Evolutionary conservation across 2,113 vertebrate species (phyloP).

Genomic region (Neolamprologus ventralis): DNA sequence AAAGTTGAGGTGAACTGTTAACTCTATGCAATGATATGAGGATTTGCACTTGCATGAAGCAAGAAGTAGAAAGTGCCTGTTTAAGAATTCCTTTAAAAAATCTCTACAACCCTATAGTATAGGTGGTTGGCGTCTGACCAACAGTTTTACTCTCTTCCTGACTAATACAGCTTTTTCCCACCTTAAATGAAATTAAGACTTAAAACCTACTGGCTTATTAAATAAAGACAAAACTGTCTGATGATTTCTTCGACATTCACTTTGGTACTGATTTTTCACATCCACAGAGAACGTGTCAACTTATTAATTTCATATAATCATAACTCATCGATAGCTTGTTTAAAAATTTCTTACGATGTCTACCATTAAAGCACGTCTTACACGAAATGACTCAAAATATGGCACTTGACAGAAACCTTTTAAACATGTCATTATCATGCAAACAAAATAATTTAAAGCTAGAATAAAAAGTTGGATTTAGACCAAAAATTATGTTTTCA

Average conservation of each 20-base stretch:
- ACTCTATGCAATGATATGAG: slow-evolving; percentile 35
- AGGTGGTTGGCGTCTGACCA: background rate
- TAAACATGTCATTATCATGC: slow-evolving; percentile 70
- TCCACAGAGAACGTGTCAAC: slow-evolving; percentile 35
- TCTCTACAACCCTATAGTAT: background rate
- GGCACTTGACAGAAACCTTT: slow-evolving; percentile 71
- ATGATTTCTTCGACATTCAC: slow-evolving; percentile 54
- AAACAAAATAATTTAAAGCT: slow-evolving; percentile 78
- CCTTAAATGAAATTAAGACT: background rate
- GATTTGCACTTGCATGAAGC: slow-evolving; percentile 33
- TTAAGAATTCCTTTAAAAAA: slow-evolving; percentile 35
- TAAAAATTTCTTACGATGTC: slow-evolving; percentile 15
- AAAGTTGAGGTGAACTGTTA: slow-evolving; percentile 40
- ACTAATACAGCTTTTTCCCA: background rate
- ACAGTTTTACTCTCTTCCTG: background rate
- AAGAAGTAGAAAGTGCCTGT: slow-evolving; percentile 56
- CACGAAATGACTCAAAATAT: slow-evolving; percentile 68
- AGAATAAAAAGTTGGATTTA: slow-evolving; percentile 36
- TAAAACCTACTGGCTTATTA: slow-evolving; percentile 3
- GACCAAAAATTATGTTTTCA: slow-evolving; percentile 67
- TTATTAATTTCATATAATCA: slow-evolving; percentile 18
- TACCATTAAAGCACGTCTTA: slow-evolving; percentile 58
- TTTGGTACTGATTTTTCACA: slow-evolving; percentile 61
- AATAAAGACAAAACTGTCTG: background rate
- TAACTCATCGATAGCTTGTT: background rate